These are phyloP conservation scores for Zoanthus sociatus DNA, from an alignment of 92 coral and sea anemone species.

Conservation along the genomic window DNA sequence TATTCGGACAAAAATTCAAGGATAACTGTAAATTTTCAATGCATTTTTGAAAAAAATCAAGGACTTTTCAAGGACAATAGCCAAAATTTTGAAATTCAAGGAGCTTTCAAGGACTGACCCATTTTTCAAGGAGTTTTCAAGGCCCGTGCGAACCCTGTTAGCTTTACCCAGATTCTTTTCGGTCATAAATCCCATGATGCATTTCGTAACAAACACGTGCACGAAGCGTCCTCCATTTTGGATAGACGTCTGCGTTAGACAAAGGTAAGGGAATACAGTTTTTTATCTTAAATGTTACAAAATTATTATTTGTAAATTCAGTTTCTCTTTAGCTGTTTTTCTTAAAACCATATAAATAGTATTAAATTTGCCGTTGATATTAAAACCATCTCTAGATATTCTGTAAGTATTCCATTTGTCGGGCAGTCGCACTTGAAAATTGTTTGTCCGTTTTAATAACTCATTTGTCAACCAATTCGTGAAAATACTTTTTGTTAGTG, in stretches of 20 bases:
- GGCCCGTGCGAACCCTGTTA: no score
- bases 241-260: neutral
- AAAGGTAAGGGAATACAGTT: no score
- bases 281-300: neutral
- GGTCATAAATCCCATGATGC: neutral
- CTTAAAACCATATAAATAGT: neutral
- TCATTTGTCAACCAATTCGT: constrained; percentile 22
- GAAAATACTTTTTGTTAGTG: neutral
- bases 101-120: no score
- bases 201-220: constrained; percentile 5
- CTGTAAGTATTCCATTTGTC: constrained; percentile 23
- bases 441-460: constrained; percentile 7
- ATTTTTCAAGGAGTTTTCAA: no score
- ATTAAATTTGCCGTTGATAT: neutral
- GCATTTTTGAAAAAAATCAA: no score
- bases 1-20: no score
- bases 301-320: constrained; percentile 1
- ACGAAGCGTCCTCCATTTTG: constrained; percentile 23
- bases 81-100: no score
- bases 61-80: no score
- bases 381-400: constrained; percentile 12
- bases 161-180: neutral
- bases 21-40: no score
- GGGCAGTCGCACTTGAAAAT: neutral
- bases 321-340: constrained; percentile 13